A percentile compares a stretch with the other conserved stretches of the same genome.
Conservation (phyloP, 2,888 invertebrate species). For the Blera fallax region DNA sequence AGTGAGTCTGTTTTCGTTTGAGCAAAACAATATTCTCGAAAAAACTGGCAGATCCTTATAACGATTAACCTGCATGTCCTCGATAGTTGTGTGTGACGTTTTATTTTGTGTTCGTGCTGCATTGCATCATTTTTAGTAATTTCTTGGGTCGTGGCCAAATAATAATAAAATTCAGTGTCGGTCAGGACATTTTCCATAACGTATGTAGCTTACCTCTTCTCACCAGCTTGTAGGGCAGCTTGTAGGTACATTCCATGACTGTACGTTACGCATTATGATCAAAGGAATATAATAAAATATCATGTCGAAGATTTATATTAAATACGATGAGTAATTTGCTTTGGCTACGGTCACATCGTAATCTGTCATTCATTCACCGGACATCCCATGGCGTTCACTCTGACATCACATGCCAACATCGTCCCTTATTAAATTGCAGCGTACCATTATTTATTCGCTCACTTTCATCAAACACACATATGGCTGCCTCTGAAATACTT, state of each 20-base stretch:
- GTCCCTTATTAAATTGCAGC: conserved; percentile 63
- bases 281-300: conserved; percentile 63
- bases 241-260: conserved; percentile 34
- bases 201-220: conserved; percentile 14
- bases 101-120: no score
- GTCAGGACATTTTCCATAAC: neutral
- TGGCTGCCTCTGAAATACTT: conserved; percentile 37
- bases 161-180: neutral
- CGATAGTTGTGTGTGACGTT: no score
- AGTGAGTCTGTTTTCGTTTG: no score
- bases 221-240: neutral
- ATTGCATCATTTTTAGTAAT: no score
- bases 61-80: no score
- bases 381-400: conserved; percentile 54
- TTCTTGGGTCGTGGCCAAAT: no score
- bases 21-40: no score
- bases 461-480: conserved; percentile 5
- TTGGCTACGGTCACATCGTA: conserved; percentile 64
- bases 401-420: conserved; percentile 23
- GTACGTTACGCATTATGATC: conserved; percentile 19
- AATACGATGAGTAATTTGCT: conserved; percentile 68
- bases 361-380: conserved; percentile 64
- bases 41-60: no score
- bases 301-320: conserved; percentile 70
- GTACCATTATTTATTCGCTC: conserved; percentile 54